Evolutionary conservation across 2,888 invertebrate genomes (phyloP).

Genomic region (Rotaria sp.): DNA sequence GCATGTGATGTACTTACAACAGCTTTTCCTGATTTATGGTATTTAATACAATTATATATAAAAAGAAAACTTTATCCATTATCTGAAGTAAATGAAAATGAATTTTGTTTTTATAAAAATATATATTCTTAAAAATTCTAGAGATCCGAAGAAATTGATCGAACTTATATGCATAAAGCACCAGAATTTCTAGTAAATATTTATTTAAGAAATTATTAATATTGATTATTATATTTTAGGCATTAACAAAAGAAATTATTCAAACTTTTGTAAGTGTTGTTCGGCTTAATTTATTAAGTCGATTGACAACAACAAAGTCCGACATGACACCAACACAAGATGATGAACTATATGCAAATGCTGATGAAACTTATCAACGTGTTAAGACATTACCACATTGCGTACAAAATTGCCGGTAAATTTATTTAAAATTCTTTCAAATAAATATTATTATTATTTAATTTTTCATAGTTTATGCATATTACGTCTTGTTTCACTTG

Average conservation of each 20-base stretch:
- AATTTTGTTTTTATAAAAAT: not conserved
- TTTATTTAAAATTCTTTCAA: not conserved
- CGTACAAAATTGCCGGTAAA: constrained; percentile 29
- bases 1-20: constrained; percentile 13
- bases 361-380: constrained; percentile 27
- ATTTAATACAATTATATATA: not conserved
- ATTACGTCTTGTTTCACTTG: constrained; percentile 27
- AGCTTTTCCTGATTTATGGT: constrained; percentile 12
- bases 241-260: constrained; percentile 29
- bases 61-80: not conserved
- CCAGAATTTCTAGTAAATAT: not conserved
- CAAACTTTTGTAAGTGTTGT: constrained; percentile 34
- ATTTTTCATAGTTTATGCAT: constrained; percentile 28
- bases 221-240: not conserved
- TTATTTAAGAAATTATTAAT: not conserved
- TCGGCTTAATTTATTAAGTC: constrained; percentile 30
- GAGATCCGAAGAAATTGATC: not conserved
- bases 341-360: not conserved
- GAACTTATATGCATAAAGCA: not conserved
- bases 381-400: constrained; percentile 39
- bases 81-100: not conserved
- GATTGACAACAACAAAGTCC: not conserved
- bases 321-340: not conserved
- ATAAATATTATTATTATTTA: too few relatives aligned
- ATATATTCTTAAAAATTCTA: not conserved